Evolutionary conservation across 2,797 vertebrate genomes (phyloP).

Genomic region (Chiroxiphia lanceolata): DNA sequence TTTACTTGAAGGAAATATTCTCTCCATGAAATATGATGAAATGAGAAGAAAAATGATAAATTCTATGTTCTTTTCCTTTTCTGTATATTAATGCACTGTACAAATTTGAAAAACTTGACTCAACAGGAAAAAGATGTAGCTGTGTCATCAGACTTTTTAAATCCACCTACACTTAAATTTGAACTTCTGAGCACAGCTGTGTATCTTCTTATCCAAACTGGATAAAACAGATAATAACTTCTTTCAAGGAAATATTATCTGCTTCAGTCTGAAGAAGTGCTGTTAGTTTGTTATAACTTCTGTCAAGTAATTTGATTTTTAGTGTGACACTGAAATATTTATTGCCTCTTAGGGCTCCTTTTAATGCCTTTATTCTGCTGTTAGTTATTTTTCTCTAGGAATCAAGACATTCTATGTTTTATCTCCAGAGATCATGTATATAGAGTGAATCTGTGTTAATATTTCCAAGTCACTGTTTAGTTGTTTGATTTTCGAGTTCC

Average conservation of each 20-base stretch:
- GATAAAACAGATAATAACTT: not conserved
- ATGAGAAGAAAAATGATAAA: not conserved
- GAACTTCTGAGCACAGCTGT: not conserved
- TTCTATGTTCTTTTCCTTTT: not conserved
- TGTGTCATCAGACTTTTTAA: not conserved
- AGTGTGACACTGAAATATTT: not conserved
- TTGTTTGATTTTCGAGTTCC: not conserved
- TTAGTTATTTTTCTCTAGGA: not conserved
- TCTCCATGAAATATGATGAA: not conserved
- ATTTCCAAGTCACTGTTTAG: not conserved
- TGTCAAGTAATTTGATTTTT: not conserved
- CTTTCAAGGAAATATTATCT: not conserved
- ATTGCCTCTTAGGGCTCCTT: not conserved
- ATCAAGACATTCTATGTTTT: not conserved
- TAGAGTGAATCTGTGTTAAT: not conserved
- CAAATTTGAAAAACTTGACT: not conserved
- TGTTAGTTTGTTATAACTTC: not conserved
- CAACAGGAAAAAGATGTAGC: not conserved
- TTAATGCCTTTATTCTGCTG: not conserved
- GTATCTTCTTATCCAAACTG: not conserved
- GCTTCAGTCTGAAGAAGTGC: not conserved
- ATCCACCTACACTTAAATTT: not conserved
- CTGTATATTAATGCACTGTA: not conserved
- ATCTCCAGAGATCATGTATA: not conserved
- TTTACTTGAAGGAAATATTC: not conserved